Conservation (phyloP, 2,797 vertebrate genomes). For the Parambassis ranga region DNA sequence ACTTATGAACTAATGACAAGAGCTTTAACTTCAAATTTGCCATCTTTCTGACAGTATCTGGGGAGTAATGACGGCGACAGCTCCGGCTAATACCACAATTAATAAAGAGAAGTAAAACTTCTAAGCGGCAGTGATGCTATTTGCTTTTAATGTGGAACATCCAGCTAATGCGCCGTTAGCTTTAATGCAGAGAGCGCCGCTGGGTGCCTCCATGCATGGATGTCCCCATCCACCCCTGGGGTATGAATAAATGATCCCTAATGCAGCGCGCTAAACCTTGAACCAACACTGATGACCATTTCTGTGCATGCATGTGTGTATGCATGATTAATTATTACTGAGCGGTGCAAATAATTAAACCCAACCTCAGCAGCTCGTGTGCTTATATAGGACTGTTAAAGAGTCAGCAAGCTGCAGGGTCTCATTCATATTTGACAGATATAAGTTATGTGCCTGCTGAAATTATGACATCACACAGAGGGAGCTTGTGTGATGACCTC, state of each 20-base stretch:
- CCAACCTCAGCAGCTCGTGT: slow-evolving; percentile 24
- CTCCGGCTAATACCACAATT: neutral
- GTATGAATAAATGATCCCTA: slow-evolving; percentile 68
- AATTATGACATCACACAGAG: neutral
- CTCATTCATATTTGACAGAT: slow-evolving; percentile 48
- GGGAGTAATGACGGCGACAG: neutral
- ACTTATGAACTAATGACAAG: slow-evolving; percentile 50
- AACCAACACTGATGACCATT: slow-evolving; percentile 28
- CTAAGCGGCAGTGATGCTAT: neutral
- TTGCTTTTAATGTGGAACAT: slow-evolving; percentile 24
- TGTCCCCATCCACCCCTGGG: slow-evolving; percentile 10
- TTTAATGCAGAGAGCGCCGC: slow-evolving; percentile 25
- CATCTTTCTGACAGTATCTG: slow-evolving; percentile 11
- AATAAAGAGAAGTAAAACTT: slow-evolving; percentile 18
- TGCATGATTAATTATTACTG: slow-evolving; percentile 63
- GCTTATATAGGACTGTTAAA: slow-evolving; percentile 16
- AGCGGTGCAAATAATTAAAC: slow-evolving; percentile 56
- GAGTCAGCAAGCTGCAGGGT: slow-evolving; percentile 14
- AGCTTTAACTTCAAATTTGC: slow-evolving; percentile 45
- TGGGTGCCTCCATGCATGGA: slow-evolving; percentile 4
- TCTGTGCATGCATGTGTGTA: slow-evolving; percentile 15
- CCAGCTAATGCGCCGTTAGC: slow-evolving; percentile 30
- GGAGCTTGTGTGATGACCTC: neutral
- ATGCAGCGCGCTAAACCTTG: slow-evolving; percentile 50
- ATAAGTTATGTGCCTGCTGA: neutral